phyloP scores from a whole-genome alignment of 2,888 invertebrate genomes.

The Globia sparganii region DNA sequence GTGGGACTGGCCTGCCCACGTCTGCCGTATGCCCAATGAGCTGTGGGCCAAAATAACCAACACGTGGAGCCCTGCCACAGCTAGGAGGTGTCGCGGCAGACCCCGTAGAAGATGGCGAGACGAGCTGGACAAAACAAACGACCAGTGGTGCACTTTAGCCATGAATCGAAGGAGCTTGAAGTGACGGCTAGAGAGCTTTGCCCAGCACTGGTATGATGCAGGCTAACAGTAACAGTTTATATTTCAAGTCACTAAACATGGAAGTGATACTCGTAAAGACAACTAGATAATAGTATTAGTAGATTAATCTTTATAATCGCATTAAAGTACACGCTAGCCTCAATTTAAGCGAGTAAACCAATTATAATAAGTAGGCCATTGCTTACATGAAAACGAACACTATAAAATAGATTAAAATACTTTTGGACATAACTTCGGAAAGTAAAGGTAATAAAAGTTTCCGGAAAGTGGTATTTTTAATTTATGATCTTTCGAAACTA shows the following conservation, averaged over 20 bases:
- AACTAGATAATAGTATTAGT: constrained; percentile 53
- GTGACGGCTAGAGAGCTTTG: too few relatives aligned
- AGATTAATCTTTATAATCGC: constrained; percentile 64
- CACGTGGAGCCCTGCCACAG: too few relatives aligned
- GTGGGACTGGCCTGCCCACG: too few relatives aligned
- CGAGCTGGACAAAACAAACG: too few relatives aligned
- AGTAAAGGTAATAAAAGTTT: constrained; percentile 1
- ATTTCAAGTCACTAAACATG: constrained; percentile 6
- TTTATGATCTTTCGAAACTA: constrained; percentile 12
- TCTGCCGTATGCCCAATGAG: too few relatives aligned
- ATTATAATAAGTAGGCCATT: constrained; percentile 64
- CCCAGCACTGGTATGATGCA: too few relatives aligned
- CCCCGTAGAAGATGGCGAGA: too few relatives aligned
- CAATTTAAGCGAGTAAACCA: constrained; percentile 67
- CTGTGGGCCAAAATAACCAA: too few relatives aligned
- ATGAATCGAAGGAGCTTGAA: too few relatives aligned
- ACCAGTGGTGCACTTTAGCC: too few relatives aligned
- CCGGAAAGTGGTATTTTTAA: constrained; percentile 26
- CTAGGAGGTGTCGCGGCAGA: too few relatives aligned
- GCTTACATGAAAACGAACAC: constrained; percentile 52
- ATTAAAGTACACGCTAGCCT: constrained; percentile 64
- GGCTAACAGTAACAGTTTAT: too few relatives aligned
- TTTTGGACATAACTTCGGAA: constrained; percentile 37
- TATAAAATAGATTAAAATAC: constrained; percentile 54
- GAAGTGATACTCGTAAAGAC: constrained; percentile 34